Base-by-base conservation (phyloP, 2,113 vertebrate genomes). In the Meleagris gallopavo region DNA sequence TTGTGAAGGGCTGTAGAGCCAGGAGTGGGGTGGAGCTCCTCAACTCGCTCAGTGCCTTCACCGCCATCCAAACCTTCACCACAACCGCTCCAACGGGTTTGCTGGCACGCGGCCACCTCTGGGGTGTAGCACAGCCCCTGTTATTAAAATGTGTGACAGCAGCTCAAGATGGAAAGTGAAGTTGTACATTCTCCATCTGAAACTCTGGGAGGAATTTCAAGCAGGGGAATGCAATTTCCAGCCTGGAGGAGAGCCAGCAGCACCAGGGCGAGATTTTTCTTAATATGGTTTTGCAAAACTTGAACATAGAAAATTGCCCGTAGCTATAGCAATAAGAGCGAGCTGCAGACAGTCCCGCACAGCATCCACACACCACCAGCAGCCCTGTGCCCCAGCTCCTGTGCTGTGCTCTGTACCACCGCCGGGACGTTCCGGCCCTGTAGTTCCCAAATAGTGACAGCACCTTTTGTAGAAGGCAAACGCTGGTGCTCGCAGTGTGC, bases 151-250 rank as follows among this genome's bases (percentile, higher is more conserved):
- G 88, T 88, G 92, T 90, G 95, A 91, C 92, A 95, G 94, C 92
- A 93, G 94, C 89, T 96, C 83, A 11, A 76, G 90, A 83, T 73
- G 86, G 83, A 91, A 93, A 93, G 94, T 71, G 95, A 97, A 94
- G 94, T 73, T 89, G 91, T 94, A 95, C 91, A 76, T 94, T 95
- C 95, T 89, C 91, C 91, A 94, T 95, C 95, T 91, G 95, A 96
- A 94, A 83, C 89, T 87, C 81, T 60, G 11, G 89, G 78, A 96
- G 94, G 96, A 95, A 95, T 97, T 92, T 95, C 94, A 92, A 93
- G 91, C 93, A 79, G 91, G 94, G 84, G 95, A 95, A 96, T 91
- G 94, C 91, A 95, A 95, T 97, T 96, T 95, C 93, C 94, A 95
- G 94, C 91, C 93, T 95, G 96, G 95, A 95, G 89, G 20, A 77